Conservation (phyloP, 2,888 invertebrate species). For the Andrena fulva region DNA sequence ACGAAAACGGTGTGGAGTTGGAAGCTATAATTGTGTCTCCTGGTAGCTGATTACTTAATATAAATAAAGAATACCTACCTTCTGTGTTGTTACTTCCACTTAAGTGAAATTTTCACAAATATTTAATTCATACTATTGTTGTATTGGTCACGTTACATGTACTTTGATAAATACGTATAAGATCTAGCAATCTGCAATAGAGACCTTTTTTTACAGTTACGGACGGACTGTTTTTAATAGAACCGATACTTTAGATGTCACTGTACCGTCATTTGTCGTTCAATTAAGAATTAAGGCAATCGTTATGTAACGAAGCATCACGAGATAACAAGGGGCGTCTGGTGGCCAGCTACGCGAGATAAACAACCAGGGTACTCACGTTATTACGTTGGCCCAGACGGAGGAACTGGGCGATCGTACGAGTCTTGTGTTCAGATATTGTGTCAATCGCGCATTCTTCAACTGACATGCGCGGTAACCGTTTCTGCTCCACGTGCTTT, state of each 20-base stretch:
- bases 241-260: neutral
- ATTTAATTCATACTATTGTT: neutral
- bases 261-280: neutral
- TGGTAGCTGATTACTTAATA: too few relatives aligned
- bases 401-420: neutral
- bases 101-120: neutral
- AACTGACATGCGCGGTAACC: constrained; percentile 31
- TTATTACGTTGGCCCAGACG: neutral
- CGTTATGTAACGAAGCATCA: constrained; percentile 31
- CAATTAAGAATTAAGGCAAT: constrained; percentile 2
- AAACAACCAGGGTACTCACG: constrained; percentile 35
- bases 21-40: too few relatives aligned
- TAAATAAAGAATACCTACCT: too few relatives aligned
- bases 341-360: neutral
- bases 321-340: constrained; percentile 6
- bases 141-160: neutral
- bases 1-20: too few relatives aligned
- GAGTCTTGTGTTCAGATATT: neutral
- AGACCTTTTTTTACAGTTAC: neutral
- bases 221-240: neutral
- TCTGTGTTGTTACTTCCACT: too few relatives aligned
- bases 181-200: neutral
- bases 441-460: constrained; percentile 23
- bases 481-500: constrained; percentile 36
- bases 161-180: neutral